Evolutionary conservation across 2,797 vertebrate genomes (phyloP).

Genomic region (Brotula barbata): DNA sequence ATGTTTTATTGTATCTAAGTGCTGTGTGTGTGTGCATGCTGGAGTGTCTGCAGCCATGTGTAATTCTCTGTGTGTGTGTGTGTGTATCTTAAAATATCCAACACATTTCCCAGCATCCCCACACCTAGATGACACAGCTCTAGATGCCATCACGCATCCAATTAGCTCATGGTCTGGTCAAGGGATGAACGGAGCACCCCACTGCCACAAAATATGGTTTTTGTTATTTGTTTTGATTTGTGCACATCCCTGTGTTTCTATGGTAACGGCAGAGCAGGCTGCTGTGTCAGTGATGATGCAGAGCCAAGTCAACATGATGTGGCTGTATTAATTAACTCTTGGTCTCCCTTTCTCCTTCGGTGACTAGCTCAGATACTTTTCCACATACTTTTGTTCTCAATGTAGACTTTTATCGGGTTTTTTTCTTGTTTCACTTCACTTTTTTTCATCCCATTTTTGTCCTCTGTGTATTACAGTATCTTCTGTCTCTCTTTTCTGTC

Average conservation of each 20-base stretch:
- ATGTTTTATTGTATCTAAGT: too few relatives aligned
- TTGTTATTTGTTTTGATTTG: slow-evolving; percentile 67
- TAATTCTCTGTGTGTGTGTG: slow-evolving; percentile 24
- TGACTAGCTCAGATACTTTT: slow-evolving; percentile 14
- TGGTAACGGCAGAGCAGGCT: slow-evolving; percentile 43
- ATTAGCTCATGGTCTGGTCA: slow-evolving; percentile 63
- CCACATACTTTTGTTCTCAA: neutral
- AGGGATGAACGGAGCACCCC: slow-evolving; percentile 52
- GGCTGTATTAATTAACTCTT: slow-evolving; percentile 35
- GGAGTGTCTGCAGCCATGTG: slow-evolving; percentile 7
- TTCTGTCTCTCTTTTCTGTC: neutral
- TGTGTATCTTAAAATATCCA: slow-evolving; percentile 56
- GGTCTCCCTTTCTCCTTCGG: slow-evolving; percentile 7
- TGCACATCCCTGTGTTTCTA: slow-evolving; percentile 48
- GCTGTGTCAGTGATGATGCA: slow-evolving; percentile 53
- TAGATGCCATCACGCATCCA: slow-evolving; percentile 65
- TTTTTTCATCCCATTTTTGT: slow-evolving; percentile 2
- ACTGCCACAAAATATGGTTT: slow-evolving; percentile 54
- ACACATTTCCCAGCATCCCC: slow-evolving; percentile 67
- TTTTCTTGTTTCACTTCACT: neutral
- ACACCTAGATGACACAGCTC: slow-evolving; percentile 71
- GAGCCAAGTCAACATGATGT: slow-evolving; percentile 50
- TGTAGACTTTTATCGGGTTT: neutral
- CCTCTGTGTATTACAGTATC: neutral
- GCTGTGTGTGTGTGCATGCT: neutral